These are phyloP conservation scores for Camelus dromedarius DNA, from an alignment of 2,113 vertebrate species.

Conservation along the genomic window DNA sequence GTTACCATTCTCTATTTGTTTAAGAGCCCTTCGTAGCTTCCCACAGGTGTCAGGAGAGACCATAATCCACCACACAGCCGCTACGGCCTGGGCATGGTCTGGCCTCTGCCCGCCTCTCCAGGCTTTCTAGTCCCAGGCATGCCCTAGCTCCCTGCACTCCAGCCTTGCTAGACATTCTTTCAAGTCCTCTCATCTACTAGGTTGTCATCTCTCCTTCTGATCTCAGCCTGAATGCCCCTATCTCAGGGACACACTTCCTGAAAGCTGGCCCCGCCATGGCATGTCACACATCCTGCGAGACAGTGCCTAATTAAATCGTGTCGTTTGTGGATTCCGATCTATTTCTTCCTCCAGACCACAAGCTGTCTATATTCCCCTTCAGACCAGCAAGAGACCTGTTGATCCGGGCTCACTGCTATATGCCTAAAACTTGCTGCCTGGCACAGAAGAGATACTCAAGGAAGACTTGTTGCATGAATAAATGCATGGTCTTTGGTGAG, in stretches of 20 bases:
- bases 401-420: neutral
- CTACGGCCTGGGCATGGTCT: too few relatives aligned
- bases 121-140: neutral
- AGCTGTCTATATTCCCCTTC: too few relatives aligned
- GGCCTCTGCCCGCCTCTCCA: neutral
- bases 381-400: neutral
- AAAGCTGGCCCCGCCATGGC: neutral
- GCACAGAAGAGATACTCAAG: neutral
- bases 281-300: neutral
- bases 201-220: neutral
- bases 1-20: neutral
- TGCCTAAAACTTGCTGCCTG: neutral
- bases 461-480: neutral
- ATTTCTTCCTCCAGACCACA: neutral
- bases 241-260: neutral
- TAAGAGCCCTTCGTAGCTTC: neutral
- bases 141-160: neutral
- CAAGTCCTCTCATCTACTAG: neutral
- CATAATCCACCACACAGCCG: neutral
- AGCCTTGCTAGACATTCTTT: neutral
- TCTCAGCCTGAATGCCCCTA: neutral
- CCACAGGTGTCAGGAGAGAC: neutral
- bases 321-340: neutral
- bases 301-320: neutral
- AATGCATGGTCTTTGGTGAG: neutral